phyloP scores from a whole-genome alignment of 1,140 invertebrate genomes.

The Drosophila auraria region DNA sequence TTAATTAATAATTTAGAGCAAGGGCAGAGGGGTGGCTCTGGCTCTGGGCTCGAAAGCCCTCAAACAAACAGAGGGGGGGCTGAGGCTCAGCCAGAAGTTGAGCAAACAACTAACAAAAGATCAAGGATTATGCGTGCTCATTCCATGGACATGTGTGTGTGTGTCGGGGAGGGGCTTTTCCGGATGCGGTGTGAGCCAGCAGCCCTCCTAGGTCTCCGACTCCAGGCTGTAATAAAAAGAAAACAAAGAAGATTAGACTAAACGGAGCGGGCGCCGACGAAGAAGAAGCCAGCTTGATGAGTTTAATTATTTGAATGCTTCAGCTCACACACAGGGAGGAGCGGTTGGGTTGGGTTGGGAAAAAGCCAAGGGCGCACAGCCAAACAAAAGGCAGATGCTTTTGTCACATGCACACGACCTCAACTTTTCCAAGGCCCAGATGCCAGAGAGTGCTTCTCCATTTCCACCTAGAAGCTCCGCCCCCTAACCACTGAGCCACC shows the following conservation, averaged over 20 bases:
- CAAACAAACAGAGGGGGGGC: conserved; percentile 21
- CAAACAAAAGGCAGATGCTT: conserved; percentile 80
- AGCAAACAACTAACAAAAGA: conserved; percentile 81
- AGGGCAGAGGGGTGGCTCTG: background rate
- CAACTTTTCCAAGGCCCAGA: conserved; percentile 45
- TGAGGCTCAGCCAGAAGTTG: conserved; percentile 56
- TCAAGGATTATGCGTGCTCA: conserved; percentile 78
- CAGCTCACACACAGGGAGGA: conserved; percentile 46
- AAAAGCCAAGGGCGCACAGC: conserved; percentile 63
- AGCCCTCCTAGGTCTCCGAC: conserved; percentile 41
- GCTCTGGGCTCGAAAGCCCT: conserved; percentile 2
- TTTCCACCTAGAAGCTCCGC: background rate
- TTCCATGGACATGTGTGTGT: conserved; percentile 29
- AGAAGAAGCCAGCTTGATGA: conserved; percentile 69
- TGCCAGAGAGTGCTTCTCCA: conserved; percentile 6
- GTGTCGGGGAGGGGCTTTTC: conserved; percentile 17
- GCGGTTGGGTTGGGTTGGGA: background rate
- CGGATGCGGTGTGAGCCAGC: conserved; percentile 26
- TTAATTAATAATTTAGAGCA: conserved; percentile 80
- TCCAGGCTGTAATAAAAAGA: conserved; percentile 62
- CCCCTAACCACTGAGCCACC: background rate
- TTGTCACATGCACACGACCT: conserved; percentile 68
- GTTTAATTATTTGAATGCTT: conserved; percentile 83
- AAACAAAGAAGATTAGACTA: conserved; percentile 78
- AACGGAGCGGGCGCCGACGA: conserved; percentile 33